Conservation (phyloP, 2,113 vertebrate species). For the Pionites leucogaster region DNA sequence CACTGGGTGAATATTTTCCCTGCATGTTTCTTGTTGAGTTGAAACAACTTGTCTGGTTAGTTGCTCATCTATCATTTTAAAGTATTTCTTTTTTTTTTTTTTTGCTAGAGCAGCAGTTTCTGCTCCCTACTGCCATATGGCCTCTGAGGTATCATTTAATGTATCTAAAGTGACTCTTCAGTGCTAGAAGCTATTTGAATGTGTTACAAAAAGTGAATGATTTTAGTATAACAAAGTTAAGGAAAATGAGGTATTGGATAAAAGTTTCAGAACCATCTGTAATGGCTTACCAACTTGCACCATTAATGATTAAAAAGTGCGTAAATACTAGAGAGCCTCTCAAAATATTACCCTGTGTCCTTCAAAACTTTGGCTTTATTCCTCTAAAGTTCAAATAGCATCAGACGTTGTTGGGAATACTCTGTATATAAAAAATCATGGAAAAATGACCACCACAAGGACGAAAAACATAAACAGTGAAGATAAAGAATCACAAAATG, state of each 20-base stretch:
- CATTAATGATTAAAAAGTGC: neutral
- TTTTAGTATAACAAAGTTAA: neutral
- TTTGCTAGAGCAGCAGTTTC: neutral
- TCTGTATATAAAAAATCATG: neutral
- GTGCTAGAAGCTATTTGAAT: neutral
- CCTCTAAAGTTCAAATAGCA: neutral
- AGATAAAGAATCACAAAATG: neutral
- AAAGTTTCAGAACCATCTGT: neutral
- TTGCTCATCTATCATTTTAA: neutral
- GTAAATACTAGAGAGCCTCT: neutral
- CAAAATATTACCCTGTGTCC: neutral
- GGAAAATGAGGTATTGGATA: neutral
- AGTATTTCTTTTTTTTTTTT: neutral
- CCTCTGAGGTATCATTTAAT: neutral
- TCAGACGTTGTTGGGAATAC: neutral
- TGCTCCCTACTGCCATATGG: neutral
- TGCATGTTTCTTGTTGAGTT: neutral
- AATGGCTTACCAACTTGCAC: neutral
- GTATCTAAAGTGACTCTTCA: neutral
- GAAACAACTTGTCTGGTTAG: neutral
- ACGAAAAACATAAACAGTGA: neutral
- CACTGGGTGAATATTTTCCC: neutral
- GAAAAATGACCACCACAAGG: neutral
- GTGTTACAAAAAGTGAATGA: neutral
- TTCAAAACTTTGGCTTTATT: neutral